Conservation (phyloP, 2,113 vertebrate genomes). For the Willisornis vidua region DNA sequence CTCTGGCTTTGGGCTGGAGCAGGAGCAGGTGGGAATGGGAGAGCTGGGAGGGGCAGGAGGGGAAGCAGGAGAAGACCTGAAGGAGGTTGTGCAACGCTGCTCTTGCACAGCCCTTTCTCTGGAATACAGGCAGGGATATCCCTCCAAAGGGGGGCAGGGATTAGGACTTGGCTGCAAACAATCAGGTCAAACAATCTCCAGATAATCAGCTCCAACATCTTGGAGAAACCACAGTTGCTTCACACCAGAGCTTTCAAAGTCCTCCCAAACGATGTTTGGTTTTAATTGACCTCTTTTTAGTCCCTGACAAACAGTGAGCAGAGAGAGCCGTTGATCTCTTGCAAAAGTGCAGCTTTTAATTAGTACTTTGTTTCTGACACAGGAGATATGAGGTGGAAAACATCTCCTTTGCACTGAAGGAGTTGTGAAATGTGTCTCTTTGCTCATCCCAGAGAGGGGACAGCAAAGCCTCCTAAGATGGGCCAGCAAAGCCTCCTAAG, state of each 20-base stretch:
- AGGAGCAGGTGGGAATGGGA: neutral
- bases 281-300: neutral
- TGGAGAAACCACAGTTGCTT: neutral
- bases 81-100: neutral
- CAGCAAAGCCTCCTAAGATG: neutral
- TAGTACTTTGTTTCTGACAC: neutral
- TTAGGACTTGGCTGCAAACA: neutral
- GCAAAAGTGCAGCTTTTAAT: neutral
- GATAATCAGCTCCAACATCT: neutral
- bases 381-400: neutral
- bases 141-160: neutral
- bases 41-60: neutral
- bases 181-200: neutral
- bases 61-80: neutral
- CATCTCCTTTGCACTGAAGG: neutral
- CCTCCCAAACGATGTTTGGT: neutral
- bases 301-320: neutral
- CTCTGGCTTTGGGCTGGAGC: rapidly evolving
- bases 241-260: neutral
- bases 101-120: neutral
- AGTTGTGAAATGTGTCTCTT: neutral
- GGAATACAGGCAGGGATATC: neutral
- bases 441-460: neutral
- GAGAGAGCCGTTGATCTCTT: neutral
- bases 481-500: no score